Percentiles rank a stretch among this genome's conserved stretches.
Evolutionary conservation across 1,140 invertebrate genomes (phyloP).

Genomic region (Sminthurinus signatus): DNA sequence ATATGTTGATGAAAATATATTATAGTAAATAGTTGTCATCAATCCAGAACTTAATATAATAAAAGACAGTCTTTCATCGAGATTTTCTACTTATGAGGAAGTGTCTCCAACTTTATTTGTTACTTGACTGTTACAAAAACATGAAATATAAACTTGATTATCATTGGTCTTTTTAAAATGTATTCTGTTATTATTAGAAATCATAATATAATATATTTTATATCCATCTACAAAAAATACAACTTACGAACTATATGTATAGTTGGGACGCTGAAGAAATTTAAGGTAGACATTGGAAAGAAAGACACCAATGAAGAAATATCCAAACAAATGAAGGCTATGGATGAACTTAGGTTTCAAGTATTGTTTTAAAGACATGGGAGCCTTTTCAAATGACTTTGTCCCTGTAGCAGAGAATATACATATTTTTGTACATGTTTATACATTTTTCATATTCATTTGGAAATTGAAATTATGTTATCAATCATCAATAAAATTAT

Average conservation of each 20-base stretch:
- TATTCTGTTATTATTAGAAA: not conserved
- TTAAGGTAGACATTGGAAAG: not conserved
- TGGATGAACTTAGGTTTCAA: not conserved
- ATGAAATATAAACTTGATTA: not conserved
- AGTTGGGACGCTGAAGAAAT: not conserved
- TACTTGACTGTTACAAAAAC: not conserved
- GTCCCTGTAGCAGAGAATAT: not conserved
- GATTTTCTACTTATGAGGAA: not conserved
- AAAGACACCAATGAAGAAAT: conserved; percentile 1
- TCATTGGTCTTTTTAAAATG: not conserved
- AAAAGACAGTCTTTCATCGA: not conserved
- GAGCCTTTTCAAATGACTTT: not conserved
- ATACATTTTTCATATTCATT: not conserved
- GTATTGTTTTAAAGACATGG: not conserved
- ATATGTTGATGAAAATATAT: not conserved
- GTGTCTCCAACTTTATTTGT: not conserved
- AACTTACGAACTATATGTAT: not conserved
- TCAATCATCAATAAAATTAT: not conserved
- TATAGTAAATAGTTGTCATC: not conserved
- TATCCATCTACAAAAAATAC: not conserved
- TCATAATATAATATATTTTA: not conserved
- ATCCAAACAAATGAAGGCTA: not conserved
- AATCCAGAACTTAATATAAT: not conserved
- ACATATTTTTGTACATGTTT: not conserved
- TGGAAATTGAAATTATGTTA: not conserved